phyloP scores from a whole-genome alignment of 2,113 vertebrate genomes.

The Microtus ochrogaster region DNA sequence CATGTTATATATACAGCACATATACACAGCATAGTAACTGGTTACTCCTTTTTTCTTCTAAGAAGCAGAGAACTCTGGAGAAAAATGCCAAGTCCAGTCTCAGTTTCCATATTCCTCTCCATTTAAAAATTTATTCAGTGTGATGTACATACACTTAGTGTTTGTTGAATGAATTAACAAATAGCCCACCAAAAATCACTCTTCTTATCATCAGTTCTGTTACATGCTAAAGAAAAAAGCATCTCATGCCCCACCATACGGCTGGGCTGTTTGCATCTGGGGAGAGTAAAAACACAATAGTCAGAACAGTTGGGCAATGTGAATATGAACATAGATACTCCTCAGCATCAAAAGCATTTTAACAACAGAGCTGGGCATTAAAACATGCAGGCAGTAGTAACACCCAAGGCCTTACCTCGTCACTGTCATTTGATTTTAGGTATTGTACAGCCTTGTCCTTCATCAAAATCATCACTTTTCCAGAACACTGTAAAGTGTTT shows the following conservation, averaged over 20 bases:
- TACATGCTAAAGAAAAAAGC: neutral
- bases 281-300: too few species aligned
- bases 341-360: neutral
- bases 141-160: neutral
- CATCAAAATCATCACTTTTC: neutral
- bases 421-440: neutral
- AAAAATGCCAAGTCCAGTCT: neutral
- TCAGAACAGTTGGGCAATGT: neutral
- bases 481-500: neutral
- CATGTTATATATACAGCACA: neutral
- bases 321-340: neutral
- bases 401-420: neutral
- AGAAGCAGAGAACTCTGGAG: neutral
- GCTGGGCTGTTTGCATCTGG: neutral
- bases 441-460: neutral
- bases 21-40: neutral
- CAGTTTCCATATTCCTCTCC: neutral
- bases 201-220: constrained; percentile 12
- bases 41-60: neutral
- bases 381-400: neutral
- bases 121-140: neutral
- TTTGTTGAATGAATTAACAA: neutral
- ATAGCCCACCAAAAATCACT: neutral
- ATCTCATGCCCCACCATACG: neutral
- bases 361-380: neutral